Evolutionary conservation across 2,797 vertebrate genomes (phyloP), one percentile per base, ranked within the genome.

Genomic region (Kryptopterus vitreolus): DNA sequence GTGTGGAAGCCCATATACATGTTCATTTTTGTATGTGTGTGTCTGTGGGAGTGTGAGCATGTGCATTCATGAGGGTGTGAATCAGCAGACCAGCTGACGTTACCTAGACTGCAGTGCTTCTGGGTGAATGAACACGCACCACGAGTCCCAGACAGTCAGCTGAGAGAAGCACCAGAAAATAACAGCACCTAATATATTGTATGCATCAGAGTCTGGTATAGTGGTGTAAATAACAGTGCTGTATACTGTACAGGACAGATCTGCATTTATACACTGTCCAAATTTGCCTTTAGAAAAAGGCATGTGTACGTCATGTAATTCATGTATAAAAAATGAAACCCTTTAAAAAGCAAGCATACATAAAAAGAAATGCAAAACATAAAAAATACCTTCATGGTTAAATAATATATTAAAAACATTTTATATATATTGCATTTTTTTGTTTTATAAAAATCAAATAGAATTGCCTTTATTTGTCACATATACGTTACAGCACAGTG

Each of bases 81-180:
- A 66, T 52, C 73, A 55, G 31, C 46, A 8, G 52, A 70, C 26
- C 79, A 66, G 79, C 31, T 71, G 57, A 77, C 57, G 18, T 74
- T 80, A 65, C 78, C 70, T 48, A 70, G 63, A 61, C 63, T 69
- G 63, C 55, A 76, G 65, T 15, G n/a, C 31, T 81, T 59, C 65
- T 63, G 65, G 46, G 65, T 81, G 80, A 81, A 70, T 70, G 29
- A 81, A 81, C 73, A 76, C 31, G 33, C 46, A 70, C 80, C 53
- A 43, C 38, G 48, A 76, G 63, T 46, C 33, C 26, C 72, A 70
- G 52, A 26, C 63, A 58, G 63, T 70, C 73, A 58, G 46, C 53
- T 24, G n/a, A 81, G 71, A 58, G 62, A 68, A 75, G 29, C 61
- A 70, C 15, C 13, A 70, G 1, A 29, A 61, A 26, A 22, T 24